phyloP scores from a whole-genome alignment of 2,113 vertebrate genomes.

The Phyllopteryx taeniolatus region DNA sequence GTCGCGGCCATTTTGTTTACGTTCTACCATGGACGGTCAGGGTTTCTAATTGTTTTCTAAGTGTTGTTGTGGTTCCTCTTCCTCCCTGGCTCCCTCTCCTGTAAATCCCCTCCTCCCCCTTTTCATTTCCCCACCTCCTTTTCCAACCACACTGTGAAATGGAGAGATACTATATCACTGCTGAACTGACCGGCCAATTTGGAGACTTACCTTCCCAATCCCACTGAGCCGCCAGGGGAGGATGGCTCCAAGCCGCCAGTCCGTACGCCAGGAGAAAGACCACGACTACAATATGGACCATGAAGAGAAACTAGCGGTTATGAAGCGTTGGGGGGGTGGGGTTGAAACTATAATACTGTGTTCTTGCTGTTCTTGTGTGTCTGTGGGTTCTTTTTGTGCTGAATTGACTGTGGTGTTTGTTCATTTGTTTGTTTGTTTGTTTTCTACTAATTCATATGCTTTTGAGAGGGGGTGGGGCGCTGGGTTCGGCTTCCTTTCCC shows the following conservation, averaged over 20 bases:
- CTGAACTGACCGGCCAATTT: constrained; percentile 62
- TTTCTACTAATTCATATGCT: constrained; percentile 74
- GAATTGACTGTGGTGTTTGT: constrained; percentile 75
- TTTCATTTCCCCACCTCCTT: constrained; percentile 30
- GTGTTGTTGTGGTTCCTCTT: constrained; percentile 60
- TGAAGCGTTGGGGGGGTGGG: constrained; percentile 27
- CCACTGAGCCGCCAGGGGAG: constrained; percentile 57
- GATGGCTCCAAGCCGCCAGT: constrained; percentile 42
- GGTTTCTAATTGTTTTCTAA: constrained; percentile 67
- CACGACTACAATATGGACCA: constrained; percentile 44
- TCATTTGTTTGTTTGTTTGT: constrained; percentile 58
- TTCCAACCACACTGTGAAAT: constrained; percentile 76
- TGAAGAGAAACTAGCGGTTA: constrained; percentile 40
- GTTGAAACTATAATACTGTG: constrained; percentile 61
- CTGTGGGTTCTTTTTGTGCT: constrained; percentile 76
- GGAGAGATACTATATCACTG: constrained; percentile 67
- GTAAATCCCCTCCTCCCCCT: constrained; percentile 8
- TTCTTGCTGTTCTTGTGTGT: constrained; percentile 78
- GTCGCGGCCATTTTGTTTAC: constrained; percentile 62
- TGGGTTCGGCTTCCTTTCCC: constrained; percentile 58
- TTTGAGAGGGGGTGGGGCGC: constrained; percentile 42
- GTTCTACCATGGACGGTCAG: constrained; percentile 46
- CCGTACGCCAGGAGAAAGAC: constrained; percentile 52
- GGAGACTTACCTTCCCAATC: constrained; percentile 51
- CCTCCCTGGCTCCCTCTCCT: constrained; percentile 30